Evolutionary conservation across 2,113 vertebrate species (phyloP).

Genomic region (Alaudala cheleensis): DNA sequence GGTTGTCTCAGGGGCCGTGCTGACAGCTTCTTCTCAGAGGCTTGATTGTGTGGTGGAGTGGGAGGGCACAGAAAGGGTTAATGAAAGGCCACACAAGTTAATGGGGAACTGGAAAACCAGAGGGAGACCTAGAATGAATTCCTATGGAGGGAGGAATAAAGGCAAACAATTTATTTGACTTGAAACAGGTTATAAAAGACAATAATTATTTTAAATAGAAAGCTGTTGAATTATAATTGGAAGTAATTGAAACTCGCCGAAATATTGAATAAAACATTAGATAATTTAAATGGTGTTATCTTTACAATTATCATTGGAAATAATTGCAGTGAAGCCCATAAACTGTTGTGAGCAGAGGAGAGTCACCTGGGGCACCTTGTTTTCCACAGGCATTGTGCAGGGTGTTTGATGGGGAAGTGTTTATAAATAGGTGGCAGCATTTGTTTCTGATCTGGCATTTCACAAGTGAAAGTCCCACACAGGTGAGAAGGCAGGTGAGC

Average conservation of each 20-base stretch:
- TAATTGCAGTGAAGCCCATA: constrained; percentile 30
- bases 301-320: constrained; percentile 69
- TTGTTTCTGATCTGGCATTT: neutral
- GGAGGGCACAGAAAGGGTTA: constrained; percentile 19
- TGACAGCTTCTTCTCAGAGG: neutral
- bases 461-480: neutral
- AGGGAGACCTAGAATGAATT: neutral
- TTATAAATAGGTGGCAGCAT: neutral
- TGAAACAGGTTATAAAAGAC: constrained; percentile 65
- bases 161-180: constrained; percentile 69
- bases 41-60: neutral
- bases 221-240: constrained; percentile 76
- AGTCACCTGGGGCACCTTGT: constrained; percentile 15
- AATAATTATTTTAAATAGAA: constrained; percentile 76
- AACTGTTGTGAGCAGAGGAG: neutral
- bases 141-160: constrained; percentile 40
- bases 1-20: constrained; percentile 2
- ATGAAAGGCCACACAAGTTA: constrained; percentile 6
- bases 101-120: neutral
- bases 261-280: constrained; percentile 83
- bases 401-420: neutral
- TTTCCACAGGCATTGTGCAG: neutral
- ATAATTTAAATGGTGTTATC: constrained; percentile 71
- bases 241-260: constrained; percentile 72
- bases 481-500: neutral